These are phyloP conservation scores for Stenopsyche tienmushanensis DNA, from an alignment of 1,140 invertebrate genomes.

Conservation along the genomic window DNA sequence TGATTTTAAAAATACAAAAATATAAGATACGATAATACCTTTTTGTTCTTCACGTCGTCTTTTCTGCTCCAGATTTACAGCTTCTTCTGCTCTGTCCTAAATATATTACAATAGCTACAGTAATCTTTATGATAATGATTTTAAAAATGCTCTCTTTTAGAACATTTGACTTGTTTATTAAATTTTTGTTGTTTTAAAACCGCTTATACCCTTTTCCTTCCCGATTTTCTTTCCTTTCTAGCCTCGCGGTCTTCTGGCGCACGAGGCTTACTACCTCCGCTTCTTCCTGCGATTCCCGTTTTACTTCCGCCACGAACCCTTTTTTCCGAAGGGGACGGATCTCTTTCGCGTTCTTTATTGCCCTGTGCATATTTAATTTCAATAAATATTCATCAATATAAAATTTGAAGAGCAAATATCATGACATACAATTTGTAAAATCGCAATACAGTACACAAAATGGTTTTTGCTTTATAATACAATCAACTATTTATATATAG, in stretches of 20 bases:
- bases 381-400: conserved; percentile 6
- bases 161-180: no score
- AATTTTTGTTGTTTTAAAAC: no score
- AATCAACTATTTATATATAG: no score
- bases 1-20: not conserved
- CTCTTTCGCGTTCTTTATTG: conserved; percentile 53
- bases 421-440: no score
- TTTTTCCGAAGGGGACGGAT: conserved; percentile 49
- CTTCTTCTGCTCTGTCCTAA: conserved; percentile 70
- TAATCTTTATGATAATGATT: no score
- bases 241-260: conserved; percentile 66
- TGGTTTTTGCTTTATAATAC: no score
- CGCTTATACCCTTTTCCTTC: conserved; percentile 65
- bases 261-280: conserved; percentile 54
- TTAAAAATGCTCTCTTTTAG: no score
- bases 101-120: conserved; percentile 10
- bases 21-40: conserved; percentile 53
- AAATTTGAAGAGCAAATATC: no score
- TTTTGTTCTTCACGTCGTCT: conserved; percentile 72
- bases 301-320: conserved; percentile 60
- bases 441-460: no score
- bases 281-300: conserved; percentile 65
- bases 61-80: conserved; percentile 65
- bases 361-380: conserved; percentile 48
- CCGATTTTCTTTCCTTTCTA: conserved; percentile 73